phyloP scores from a whole-genome alignment of 1,140 invertebrate species.

The Dermatophagoides farinae region DNA sequence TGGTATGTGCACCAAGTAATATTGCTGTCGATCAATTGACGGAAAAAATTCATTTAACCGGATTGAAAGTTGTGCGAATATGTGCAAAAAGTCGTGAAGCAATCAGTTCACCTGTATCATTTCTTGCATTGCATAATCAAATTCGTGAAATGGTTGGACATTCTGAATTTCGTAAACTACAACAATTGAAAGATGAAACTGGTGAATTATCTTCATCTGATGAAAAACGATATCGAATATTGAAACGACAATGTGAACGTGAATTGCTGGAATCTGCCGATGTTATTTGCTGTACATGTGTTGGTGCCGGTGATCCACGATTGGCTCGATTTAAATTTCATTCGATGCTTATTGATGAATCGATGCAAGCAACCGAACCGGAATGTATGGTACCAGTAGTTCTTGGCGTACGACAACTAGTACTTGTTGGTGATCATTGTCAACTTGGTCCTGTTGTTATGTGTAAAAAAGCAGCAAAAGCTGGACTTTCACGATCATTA shows the following conservation, averaged over 20 bases:
- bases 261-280: slow-evolving; percentile 77
- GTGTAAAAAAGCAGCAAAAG: slow-evolving; percentile 95
- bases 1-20: slow-evolving; percentile 96
- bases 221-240: slow-evolving; percentile 73
- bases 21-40: slow-evolving; percentile 98
- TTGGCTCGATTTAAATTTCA: slow-evolving; percentile 78
- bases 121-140: slow-evolving; percentile 90
- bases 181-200: slow-evolving; percentile 90
- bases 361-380: slow-evolving; percentile 83
- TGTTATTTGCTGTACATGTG: slow-evolving; percentile 97
- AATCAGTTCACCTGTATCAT: slow-evolving; percentile 91
- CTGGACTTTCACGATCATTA: slow-evolving; percentile 86
- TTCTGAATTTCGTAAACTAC: slow-evolving; percentile 75
- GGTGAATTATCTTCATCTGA: slow-evolving; percentile 72
- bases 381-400: slow-evolving; percentile 98
- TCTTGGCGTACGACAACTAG: slow-evolving; percentile 77
- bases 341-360: slow-evolving; percentile 95
- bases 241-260: slow-evolving; percentile 79
- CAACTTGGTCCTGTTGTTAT: slow-evolving; percentile 95
- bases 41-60: slow-evolving; percentile 94
- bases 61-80: slow-evolving; percentile 80
- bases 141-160: slow-evolving; percentile 37
- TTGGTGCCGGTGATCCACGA: slow-evolving; percentile 87
- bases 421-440: slow-evolving; percentile 95
- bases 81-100: slow-evolving; percentile 96